phyloP scores from a whole-genome alignment of 2,797 vertebrate species.

The Chiloscyllium punctatum region DNA sequence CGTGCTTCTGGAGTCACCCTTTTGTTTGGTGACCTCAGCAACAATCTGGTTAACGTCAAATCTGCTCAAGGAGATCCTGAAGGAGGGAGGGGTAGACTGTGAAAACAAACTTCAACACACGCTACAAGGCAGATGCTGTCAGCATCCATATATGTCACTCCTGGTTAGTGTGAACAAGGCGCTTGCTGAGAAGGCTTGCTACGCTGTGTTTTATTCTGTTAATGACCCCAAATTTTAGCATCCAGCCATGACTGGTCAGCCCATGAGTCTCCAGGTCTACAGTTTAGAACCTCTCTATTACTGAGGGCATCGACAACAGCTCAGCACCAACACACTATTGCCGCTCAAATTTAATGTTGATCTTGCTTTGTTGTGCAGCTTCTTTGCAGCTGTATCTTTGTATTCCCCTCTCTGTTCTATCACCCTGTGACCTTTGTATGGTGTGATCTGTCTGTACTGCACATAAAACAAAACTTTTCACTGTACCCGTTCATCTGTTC shows the following conservation, averaged over 20 bases:
- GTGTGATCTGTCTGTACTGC: background rate
- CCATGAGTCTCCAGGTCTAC: too few relatives aligned
- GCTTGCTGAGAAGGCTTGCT: background rate
- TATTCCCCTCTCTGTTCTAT: too few relatives aligned
- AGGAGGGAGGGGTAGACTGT: background rate
- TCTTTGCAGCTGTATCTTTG: too few relatives aligned
- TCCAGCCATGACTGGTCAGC: background rate
- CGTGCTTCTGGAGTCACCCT: background rate
- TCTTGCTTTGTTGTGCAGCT: too few relatives aligned
- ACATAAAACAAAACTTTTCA: background rate
- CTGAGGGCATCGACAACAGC: background rate
- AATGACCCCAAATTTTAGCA: background rate
- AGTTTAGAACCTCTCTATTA: background rate
- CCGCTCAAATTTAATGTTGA: too few relatives aligned
- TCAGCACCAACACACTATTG: too few relatives aligned
- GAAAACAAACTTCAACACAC: background rate
- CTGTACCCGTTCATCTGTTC: too few relatives aligned
- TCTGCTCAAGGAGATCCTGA: background rate
- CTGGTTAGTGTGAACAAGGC: background rate
- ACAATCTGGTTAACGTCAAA: background rate
- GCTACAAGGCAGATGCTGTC: background rate
- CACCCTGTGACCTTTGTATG: too few relatives aligned
- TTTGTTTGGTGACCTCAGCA: background rate
- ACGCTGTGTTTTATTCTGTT: background rate
- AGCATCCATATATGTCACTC: constrained; percentile 13